These are phyloP conservation scores for Diglossa brunneiventris DNA, from an alignment of 2,113 vertebrate species.

Conservation along the genomic window DNA sequence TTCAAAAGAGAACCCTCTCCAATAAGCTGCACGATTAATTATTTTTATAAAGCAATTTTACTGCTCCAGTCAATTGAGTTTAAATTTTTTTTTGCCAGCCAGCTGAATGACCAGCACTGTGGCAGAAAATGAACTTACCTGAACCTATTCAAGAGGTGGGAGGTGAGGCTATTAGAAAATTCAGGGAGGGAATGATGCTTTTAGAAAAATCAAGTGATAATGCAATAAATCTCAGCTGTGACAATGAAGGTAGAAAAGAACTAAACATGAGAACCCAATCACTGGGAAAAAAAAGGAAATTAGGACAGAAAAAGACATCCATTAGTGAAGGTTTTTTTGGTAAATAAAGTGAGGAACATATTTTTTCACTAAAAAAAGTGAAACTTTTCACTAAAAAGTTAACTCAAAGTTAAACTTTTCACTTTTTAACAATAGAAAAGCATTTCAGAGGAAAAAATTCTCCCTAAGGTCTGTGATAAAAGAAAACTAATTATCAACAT, in stretches of 20 bases:
- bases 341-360: background rate
- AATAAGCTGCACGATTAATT: background rate
- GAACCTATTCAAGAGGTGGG: background rate
- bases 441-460: background rate
- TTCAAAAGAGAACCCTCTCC: background rate
- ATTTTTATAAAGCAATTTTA: background rate
- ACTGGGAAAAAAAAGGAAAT: background rate
- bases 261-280: background rate
- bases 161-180: background rate
- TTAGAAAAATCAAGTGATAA: background rate
- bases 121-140: background rate
- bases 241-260: background rate
- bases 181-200: background rate
- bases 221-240: background rate
- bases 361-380: background rate
- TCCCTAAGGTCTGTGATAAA: background rate
- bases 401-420: too few relatives aligned
- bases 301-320: background rate
- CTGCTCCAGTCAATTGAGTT: background rate
- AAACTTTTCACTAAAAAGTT: too few relatives aligned
- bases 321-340: background rate
- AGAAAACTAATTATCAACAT: background rate
- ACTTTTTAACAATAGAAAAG: background rate
- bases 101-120: background rate
- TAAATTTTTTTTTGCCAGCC: background rate